Evolutionary conservation across 1,140 invertebrate species (phyloP).

Genomic region (Idris sp.): DNA sequence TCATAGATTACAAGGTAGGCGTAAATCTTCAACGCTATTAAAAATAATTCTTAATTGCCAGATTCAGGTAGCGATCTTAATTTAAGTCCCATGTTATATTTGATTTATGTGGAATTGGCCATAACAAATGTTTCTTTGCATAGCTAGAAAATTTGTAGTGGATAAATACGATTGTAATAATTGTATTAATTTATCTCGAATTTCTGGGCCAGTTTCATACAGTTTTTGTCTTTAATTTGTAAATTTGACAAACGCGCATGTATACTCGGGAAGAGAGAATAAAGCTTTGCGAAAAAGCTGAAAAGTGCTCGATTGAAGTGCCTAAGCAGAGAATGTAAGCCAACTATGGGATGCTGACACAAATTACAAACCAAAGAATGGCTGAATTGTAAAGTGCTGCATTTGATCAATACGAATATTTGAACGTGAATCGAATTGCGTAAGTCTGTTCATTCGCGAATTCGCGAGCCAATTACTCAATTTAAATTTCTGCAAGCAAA

Average conservation of each 20-base stretch:
- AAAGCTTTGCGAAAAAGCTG: constrained; percentile 49
- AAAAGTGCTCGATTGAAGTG: constrained; percentile 51
- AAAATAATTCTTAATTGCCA: too few relatives aligned
- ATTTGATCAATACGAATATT: constrained; percentile 55
- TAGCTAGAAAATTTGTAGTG: too few relatives aligned
- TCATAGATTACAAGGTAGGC: too few relatives aligned
- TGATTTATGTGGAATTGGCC: too few relatives aligned
- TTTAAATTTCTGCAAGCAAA: too few relatives aligned
- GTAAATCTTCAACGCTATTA: too few relatives aligned
- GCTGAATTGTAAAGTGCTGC: constrained; percentile 50
- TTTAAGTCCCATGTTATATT: too few relatives aligned
- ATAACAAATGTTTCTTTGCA: too few relatives aligned
- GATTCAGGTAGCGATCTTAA: too few relatives aligned
- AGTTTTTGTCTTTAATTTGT: constrained; percentile 51
- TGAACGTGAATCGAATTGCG: constrained; percentile 53
- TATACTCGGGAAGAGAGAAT: constrained; percentile 38
- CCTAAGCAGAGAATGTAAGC: constrained; percentile 42
- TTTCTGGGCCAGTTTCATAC: too few relatives aligned
- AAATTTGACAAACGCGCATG: constrained; percentile 35
- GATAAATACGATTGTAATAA: too few relatives aligned
- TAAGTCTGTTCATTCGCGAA: constrained; percentile 46
- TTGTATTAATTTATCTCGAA: too few relatives aligned
- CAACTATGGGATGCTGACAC: constrained; percentile 57
- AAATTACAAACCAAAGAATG: constrained; percentile 50
- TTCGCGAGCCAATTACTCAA: constrained; percentile 51